phyloP scores from a whole-genome alignment of 2,888 invertebrate genomes.

The Zygogramma bicolorata region DNA sequence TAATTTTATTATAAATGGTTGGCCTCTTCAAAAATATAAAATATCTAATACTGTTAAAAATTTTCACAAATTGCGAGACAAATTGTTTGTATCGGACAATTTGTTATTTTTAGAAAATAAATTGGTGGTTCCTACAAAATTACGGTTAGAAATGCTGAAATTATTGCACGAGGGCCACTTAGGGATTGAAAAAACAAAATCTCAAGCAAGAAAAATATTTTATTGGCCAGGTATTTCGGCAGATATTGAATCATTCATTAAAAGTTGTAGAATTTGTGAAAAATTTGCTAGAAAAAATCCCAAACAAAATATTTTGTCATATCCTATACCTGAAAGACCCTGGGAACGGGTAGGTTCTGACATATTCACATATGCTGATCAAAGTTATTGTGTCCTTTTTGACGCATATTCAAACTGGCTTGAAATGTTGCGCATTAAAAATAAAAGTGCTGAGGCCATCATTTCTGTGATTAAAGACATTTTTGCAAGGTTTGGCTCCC shows the following conservation, averaged over 20 bases:
- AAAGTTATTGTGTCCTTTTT: neutral
- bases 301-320: neutral
- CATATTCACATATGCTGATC: conserved; percentile 24
- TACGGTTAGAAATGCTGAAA: neutral
- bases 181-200: neutral
- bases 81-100: conserved; percentile 10
- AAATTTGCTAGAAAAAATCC: neutral
- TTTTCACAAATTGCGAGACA: neutral
- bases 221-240: neutral
- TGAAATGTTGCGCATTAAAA: conserved; percentile 32
- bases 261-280: neutral
- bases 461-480: neutral
- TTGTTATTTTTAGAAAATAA: neutral
- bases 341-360: conserved; percentile 14
- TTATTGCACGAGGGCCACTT: neutral
- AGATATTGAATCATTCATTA: neutral
- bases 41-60: neutral
- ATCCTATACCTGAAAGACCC: conserved; percentile 3
- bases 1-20: neutral
- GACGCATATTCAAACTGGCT: conserved; percentile 43
- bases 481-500: neutral
- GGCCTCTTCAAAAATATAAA: conserved; percentile 3
- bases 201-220: neutral
- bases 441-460: conserved; percentile 23
- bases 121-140: neutral